Evolutionary conservation across 92 coral and sea anemone genomes (phyloP), one percentile per base, ranked within the genome.

Genomic region (Blastomussa wellsi): DNA sequence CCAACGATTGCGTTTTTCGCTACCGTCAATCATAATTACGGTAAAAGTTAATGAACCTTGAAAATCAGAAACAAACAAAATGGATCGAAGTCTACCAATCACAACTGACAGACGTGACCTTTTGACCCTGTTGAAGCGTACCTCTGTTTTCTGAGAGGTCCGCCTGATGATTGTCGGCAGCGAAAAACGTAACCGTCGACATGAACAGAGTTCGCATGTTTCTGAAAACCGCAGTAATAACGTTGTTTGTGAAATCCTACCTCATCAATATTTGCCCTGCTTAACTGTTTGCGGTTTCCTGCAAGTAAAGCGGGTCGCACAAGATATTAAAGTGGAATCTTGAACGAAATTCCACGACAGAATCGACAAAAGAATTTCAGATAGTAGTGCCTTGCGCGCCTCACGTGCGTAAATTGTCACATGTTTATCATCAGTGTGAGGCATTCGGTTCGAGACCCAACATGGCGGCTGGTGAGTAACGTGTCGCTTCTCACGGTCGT

Each of bases 401-500:
- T 28, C 33, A 13, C 1, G 77, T 31, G 44, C 12, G 48, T 72
- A 24, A 53, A 55, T 41, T 74, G 87, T 83, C 87, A 74, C 81
- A 42, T 83, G 87, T 59, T 41, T 29, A 28, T 36, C 44, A 52
- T 28, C n/a, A 9, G 15, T 51, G 65, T 24, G 7, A 22, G 65
- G 76, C 72, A 53, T 53, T 74, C 36, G n/a, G 9, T 15, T 28
- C 22, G 35, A 74, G 36, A 12, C 66, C n/a, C 72, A 83, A 74
- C 3, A 83, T 83, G 87, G 87, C 87, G 87, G 73, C 87, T 33
- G 87, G 87, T 83, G 9, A 29, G 87, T 74, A 0, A 38, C 87
- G 87, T 83, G 87, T 74, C 73, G 59, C 7, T 62, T 28, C 12
- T 41, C 87, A 83, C 74, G 87, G 2, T 74, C 11, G 31, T 41